A percentile compares a stretch with the other conserved stretches of the same genome.
Conservation (phyloP, 2,888 invertebrate genomes). For the Callimorpha dominula region DNA sequence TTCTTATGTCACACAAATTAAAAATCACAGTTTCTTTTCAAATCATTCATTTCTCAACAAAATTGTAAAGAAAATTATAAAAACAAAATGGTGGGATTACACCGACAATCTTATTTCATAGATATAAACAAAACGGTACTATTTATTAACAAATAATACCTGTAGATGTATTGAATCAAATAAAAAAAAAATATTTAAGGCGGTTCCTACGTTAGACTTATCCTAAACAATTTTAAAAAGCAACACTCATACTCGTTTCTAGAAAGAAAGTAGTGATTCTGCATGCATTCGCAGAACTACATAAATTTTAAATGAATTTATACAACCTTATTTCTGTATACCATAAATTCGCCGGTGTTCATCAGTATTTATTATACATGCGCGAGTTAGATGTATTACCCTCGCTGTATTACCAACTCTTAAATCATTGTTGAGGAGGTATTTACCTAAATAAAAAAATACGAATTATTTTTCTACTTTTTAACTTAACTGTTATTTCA, state of each 20-base stretch:
- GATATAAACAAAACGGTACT: slow-evolving; percentile 26
- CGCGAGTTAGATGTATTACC: too few species aligned
- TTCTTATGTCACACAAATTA: slow-evolving; percentile 36
- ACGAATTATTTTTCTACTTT: background rate
- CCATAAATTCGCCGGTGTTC: background rate
- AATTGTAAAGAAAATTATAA: slow-evolving; percentile 22
- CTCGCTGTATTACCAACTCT: too few species aligned
- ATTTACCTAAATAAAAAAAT: background rate
- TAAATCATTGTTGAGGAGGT: background rate
- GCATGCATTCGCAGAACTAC: background rate
- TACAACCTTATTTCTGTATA: slow-evolving; percentile 3
- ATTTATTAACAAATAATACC: slow-evolving; percentile 20
- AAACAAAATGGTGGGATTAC: slow-evolving; percentile 45
- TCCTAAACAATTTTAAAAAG: slow-evolving; percentile 39
- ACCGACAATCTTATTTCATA: slow-evolving; percentile 33
- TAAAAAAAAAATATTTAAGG: slow-evolving; percentile 32
- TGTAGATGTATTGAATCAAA: slow-evolving; percentile 11
- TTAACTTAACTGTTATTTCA: background rate
- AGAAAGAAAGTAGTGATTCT: background rate
- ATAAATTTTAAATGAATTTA: background rate
- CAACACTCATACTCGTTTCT: slow-evolving; percentile 28
- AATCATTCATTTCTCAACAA: slow-evolving; percentile 35
- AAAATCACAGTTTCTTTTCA: slow-evolving; percentile 53
- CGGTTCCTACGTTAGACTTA: slow-evolving; percentile 48
- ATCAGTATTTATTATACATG: background rate